A percentile compares a stretch with the other conserved stretches of the same genome.
These are phyloP conservation scores for Atta texana DNA, from an alignment of 1,140 invertebrate species.

Conservation along the genomic window DNA sequence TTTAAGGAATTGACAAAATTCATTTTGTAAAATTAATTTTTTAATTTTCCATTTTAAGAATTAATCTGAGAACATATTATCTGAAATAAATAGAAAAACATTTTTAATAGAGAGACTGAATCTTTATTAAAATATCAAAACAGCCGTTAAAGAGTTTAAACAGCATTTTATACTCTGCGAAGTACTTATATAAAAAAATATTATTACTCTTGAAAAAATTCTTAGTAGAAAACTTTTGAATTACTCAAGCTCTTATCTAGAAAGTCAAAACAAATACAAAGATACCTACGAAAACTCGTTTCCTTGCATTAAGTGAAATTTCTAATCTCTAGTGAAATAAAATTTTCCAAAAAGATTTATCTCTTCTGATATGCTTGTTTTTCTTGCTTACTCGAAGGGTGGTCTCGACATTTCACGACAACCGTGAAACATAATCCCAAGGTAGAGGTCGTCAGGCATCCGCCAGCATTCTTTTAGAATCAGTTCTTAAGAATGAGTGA, in stretches of 20 bases:
- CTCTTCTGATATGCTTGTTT: slow-evolving; percentile 4
- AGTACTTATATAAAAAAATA: neutral
- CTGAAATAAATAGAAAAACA: neutral
- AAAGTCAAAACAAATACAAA: neutral
- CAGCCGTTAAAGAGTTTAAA: neutral
- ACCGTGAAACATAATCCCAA: slow-evolving; percentile 68
- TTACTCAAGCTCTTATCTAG: neutral
- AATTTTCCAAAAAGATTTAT: neutral
- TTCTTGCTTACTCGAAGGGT: neutral
- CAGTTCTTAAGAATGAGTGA: slow-evolving; percentile 21
- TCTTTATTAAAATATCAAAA: neutral
- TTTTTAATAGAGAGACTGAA: neutral
- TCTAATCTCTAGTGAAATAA: neutral
- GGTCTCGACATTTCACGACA: neutral
- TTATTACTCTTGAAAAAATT: neutral
- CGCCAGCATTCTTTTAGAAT: slow-evolving; percentile 22
- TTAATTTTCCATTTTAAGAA: neutral
- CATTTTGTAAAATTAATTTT: neutral
- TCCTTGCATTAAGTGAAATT: neutral
- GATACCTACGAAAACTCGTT: neutral
- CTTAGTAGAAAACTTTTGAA: neutral
- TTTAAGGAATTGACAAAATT: neutral
- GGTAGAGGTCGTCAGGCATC: slow-evolving; percentile 67
- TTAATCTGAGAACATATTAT: neutral
- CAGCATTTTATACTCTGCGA: neutral